Base-by-base conservation (phyloP, 2,797 vertebrate genomes). In the Hoplostethus mediterraneus region DNA sequence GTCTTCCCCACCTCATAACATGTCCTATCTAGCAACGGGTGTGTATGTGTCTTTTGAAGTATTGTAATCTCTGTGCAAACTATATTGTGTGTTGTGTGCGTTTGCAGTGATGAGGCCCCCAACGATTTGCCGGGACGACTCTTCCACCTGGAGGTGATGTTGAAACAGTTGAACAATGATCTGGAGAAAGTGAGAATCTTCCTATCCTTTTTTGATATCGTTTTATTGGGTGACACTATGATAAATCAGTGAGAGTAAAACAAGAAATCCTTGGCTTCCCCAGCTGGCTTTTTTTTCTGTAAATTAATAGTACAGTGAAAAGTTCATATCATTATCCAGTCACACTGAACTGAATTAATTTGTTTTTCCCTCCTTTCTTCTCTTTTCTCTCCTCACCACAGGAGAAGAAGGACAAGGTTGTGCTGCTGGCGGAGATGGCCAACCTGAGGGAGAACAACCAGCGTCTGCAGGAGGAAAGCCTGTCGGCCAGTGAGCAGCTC, bases 401-500 rank as follows among this genome's bases (percentile, higher is more conserved):
- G 97, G 97, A 99, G 92, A 98, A 98, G 88, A 87, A 96, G 84
- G 97, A 98, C 87, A 98, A 98, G 91, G 95, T 96, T 0, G 93
- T 95, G 4, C 91, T 99, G 48, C 93, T 97, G 38, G 95, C 95
- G 0, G 97, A 98, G 89, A 97, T 98, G 91, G 97, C 96, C 63
- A 94, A 93, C 75, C 93, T 99, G 70, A 87, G 96, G 3, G 89
- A 97, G 68, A 98, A 98, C 83, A 98, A 98, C 91, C 96, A 96
- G 88, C 95, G 96, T 0, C 75, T 98, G 56, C 97, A 97, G 87
- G 95, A 95, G 82, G 97, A 98, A 74, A 98, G 97, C 0, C 88
- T 89, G 10, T 94, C 95, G 0, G 96, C 97, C 82, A 96, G 94
- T 0, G 93, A 97, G 85, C 97, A 97, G 92, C 95, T 98, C 40